Evolutionary conservation across 2,113 vertebrate genomes (phyloP).

Genomic region (Blennius ocellaris): DNA sequence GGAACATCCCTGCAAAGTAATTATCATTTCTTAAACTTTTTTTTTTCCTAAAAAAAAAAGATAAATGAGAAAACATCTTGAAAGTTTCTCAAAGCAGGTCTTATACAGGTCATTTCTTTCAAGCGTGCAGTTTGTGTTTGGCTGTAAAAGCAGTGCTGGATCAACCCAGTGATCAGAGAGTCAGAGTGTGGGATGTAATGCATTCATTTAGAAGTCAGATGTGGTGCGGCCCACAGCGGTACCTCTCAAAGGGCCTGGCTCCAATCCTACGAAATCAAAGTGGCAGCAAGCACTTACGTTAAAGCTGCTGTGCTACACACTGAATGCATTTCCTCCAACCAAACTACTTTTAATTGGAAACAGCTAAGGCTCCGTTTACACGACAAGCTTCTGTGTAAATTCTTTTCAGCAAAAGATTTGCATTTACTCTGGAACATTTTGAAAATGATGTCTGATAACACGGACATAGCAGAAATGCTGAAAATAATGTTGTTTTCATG

Average conservation of each 20-base stretch:
- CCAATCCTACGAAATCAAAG: slow-evolving; percentile 31
- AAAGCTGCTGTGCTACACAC: slow-evolving; percentile 4
- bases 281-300: slow-evolving; percentile 14
- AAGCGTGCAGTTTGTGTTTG: slow-evolving; percentile 10
- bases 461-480: too few relatives aligned
- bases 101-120: background rate
- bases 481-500: too few relatives aligned
- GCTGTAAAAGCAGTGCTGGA: slow-evolving; percentile 10
- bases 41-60: background rate
- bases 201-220: slow-evolving; percentile 62
- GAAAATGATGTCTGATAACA: too few relatives aligned
- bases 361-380: background rate
- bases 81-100: slow-evolving; percentile 13
- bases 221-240: slow-evolving; percentile 28
- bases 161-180: slow-evolving; percentile 30
- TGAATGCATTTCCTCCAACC: slow-evolving; percentile 8
- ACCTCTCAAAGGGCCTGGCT: slow-evolving; percentile 24
- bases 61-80: slow-evolving; percentile 1
- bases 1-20: slow-evolving; percentile 5
- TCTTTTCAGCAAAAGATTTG: background rate
- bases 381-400: background rate
- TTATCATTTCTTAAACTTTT: slow-evolving; percentile 25
- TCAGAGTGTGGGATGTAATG: slow-evolving; percentile 39
- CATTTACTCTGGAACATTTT: too few relatives aligned
- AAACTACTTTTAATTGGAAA: slow-evolving; percentile 6